These are phyloP conservation scores for Oceanites oceanicus DNA, from an alignment of 2,113 vertebrate species.

Conservation along the genomic window DNA sequence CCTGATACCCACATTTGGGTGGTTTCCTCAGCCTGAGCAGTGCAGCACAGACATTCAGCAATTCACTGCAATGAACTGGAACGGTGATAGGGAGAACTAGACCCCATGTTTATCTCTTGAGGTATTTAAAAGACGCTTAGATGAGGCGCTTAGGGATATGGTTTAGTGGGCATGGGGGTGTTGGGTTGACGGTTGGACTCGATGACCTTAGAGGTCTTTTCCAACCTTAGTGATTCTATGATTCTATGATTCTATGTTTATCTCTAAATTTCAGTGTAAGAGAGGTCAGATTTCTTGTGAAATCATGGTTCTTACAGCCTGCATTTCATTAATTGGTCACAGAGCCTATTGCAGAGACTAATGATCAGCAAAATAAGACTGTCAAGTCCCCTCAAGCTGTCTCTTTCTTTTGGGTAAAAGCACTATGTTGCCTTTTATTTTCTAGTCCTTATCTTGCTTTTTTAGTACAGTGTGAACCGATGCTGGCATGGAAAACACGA, in stretches of 20 bases:
- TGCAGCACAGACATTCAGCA: neutral
- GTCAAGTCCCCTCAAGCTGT: neutral
- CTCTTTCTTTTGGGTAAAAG: neutral
- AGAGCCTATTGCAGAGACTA: neutral
- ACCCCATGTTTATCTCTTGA: neutral
- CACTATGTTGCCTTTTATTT: neutral
- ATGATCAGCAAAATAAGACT: neutral
- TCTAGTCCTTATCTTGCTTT: slow-evolving; percentile 19
- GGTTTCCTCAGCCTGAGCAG: neutral
- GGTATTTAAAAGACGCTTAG: too few relatives aligned
- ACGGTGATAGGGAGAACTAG: neutral
- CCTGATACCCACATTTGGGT: neutral
- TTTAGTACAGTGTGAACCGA: neutral
- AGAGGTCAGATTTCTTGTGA: neutral
- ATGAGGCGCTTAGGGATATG: too few relatives aligned
- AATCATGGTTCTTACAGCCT: neutral
- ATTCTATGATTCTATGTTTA: too few relatives aligned
- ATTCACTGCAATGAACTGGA: neutral
- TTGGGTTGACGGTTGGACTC: too few relatives aligned
- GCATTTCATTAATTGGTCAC: neutral
- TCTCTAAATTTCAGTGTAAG: neutral
- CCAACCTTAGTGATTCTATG: too few relatives aligned
- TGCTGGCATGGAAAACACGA: neutral
- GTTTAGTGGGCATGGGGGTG: too few relatives aligned
- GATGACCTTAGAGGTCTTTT: too few relatives aligned